Percentiles rank a stretch among this genome's conserved stretches.
phyloP scores from a whole-genome alignment of 37 sponge, comb jelly and placozoan genomes.

The Dysidea cf. avara region DNA sequence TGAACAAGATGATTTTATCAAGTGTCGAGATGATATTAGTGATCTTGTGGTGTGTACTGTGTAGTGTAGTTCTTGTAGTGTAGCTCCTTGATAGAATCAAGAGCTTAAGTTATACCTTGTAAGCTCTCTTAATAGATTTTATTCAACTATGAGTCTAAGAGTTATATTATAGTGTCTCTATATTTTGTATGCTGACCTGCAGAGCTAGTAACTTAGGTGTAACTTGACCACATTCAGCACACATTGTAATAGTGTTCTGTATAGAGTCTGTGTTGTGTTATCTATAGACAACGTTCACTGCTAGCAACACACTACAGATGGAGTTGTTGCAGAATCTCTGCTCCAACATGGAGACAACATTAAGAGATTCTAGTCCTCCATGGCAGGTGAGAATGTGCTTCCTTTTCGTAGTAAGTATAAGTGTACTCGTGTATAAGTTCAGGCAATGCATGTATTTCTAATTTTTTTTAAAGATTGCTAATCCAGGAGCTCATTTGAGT shows the following conservation, averaged over 20 bases:
- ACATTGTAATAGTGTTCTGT: too few species aligned
- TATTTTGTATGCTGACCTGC: too few species aligned
- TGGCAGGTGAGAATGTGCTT: conserved; percentile 47
- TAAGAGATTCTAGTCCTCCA: conserved; percentile 20
- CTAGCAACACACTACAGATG: conserved; percentile 48
- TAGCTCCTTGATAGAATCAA: too few species aligned
- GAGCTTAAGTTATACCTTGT: too few species aligned
- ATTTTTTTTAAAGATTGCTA: too few species aligned
- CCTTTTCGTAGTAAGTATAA: not conserved
- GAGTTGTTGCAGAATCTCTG: conserved; percentile 65
- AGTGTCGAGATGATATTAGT: conserved; percentile 67
- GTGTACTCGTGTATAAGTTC: not conserved
- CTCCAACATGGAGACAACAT: not conserved
- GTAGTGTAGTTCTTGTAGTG: not conserved
- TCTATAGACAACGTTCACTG: too few species aligned
- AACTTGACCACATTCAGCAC: too few species aligned
- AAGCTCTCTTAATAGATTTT: too few species aligned
- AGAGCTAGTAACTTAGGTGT: too few species aligned
- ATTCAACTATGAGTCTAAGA: not conserved
- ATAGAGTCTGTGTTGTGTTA: too few species aligned
- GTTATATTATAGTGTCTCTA: not conserved
- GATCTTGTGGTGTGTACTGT: conserved; percentile 50
- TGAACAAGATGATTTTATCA: conserved; percentile 45
- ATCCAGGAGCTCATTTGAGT: too few species aligned
- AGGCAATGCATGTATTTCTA: too few species aligned